These are phyloP conservation scores for Calameuta filiformis DNA, from an alignment of 2,888 invertebrate species.

Conservation along the genomic window DNA sequence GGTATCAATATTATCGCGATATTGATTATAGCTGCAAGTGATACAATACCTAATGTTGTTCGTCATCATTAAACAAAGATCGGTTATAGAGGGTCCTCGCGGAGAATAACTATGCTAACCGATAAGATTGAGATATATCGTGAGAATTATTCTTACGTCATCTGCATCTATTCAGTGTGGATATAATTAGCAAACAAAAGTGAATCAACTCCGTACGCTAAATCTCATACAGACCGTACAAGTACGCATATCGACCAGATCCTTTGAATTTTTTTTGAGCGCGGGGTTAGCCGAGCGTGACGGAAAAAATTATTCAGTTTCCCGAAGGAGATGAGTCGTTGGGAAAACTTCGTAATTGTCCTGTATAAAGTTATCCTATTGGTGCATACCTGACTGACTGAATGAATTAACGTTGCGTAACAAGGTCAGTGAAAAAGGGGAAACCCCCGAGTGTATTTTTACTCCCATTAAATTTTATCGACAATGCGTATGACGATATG, in stretches of 20 bases:
- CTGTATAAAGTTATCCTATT: background rate
- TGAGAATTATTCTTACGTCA: background rate
- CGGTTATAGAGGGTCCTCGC: background rate
- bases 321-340: background rate
- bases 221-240: background rate
- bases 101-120: background rate
- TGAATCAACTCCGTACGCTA: background rate
- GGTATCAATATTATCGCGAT: background rate
- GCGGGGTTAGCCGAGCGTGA: slow-evolving; percentile 5
- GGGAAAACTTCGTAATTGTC: background rate
- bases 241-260: background rate
- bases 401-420: background rate
- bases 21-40: background rate
- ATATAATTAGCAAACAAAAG: background rate
- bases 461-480: background rate
- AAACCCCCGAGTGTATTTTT: background rate
- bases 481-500: too few relatives aligned
- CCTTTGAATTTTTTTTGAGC: background rate
- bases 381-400: background rate
- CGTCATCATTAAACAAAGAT: slow-evolving; percentile 9
- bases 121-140: background rate
- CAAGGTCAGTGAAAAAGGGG: background rate
- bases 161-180: background rate
- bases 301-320: slow-evolving; percentile 13
- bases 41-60: slow-evolving; percentile 11